Conservation (phyloP, 2,888 invertebrate species). For the Pristionchus japonicus region DNA sequence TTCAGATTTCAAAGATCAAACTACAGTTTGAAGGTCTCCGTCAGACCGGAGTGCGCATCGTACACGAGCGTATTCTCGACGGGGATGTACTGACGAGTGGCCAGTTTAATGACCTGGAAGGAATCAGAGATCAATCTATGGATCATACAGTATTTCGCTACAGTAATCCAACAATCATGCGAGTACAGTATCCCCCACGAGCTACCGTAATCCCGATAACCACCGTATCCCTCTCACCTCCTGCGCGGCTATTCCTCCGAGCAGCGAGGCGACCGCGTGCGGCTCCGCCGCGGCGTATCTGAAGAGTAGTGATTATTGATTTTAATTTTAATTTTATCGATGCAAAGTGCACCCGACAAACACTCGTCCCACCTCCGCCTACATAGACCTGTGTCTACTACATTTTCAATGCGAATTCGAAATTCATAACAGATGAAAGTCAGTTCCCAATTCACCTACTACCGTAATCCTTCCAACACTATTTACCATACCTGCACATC, state of each 20-base stretch:
- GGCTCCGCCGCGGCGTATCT: slow-evolving; percentile 80
- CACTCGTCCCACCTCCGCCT: too few relatives aligned
- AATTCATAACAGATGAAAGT: too few relatives aligned
- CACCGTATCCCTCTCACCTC: slow-evolving; percentile 81
- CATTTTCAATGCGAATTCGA: too few relatives aligned
- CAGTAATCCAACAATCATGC: not conserved
- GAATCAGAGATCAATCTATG: not conserved
- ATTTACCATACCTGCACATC: slow-evolving; percentile 20
- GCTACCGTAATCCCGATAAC: not conserved
- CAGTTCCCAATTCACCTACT: not conserved
- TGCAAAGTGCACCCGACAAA: too few relatives aligned
- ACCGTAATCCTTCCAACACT: not conserved
- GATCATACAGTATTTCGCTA: not conserved
- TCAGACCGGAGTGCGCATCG: slow-evolving; percentile 80
- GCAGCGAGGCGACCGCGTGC: slow-evolving; percentile 92
- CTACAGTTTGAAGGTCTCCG: slow-evolving; percentile 47
- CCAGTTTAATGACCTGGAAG: slow-evolving; percentile 87
- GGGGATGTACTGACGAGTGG: slow-evolving; percentile 95
- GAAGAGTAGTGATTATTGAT: not conserved
- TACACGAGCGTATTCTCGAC: slow-evolving; percentile 95
- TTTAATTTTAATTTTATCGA: not conserved
- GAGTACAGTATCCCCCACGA: not conserved
- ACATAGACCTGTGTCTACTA: too few relatives aligned
- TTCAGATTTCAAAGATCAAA: not conserved
- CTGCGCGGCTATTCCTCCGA: slow-evolving; percentile 87